Percentiles rank a stretch among this genome's conserved stretches.
These are phyloP conservation scores for Hirtodrosophila alboralis DNA, from an alignment of 2,888 invertebrate genomes.

Conservation along the genomic window DNA sequence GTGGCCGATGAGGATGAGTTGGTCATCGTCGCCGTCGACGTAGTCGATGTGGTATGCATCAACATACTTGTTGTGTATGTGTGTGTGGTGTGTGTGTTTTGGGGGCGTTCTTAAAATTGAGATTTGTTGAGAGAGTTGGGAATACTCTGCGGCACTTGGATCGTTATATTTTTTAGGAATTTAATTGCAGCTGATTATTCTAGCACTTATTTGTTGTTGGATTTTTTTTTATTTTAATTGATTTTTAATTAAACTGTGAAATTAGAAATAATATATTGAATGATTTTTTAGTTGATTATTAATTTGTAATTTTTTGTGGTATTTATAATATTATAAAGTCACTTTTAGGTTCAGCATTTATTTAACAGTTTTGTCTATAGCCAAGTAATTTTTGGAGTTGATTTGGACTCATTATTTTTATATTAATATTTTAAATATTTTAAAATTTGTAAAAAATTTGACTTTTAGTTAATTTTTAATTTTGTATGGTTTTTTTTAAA, in stretches of 20 bases:
- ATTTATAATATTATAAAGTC: neutral
- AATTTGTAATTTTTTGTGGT: neutral
- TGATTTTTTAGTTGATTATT: slow-evolving; percentile 7
- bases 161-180: slow-evolving; percentile 18
- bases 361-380: neutral
- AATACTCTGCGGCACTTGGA: slow-evolving; percentile 23
- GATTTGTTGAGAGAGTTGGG: slow-evolving; percentile 22
- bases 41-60: slow-evolving; percentile 68
- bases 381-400: too few species aligned
- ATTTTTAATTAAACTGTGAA: slow-evolving; percentile 40
- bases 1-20: slow-evolving; percentile 77
- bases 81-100: slow-evolving; percentile 9
- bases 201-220: slow-evolving; percentile 32
- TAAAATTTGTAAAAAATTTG: too few species aligned
- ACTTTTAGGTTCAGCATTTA: neutral
- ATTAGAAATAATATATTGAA: slow-evolving; percentile 16
- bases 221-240: slow-evolving; percentile 9
- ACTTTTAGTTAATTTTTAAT: too few species aligned
- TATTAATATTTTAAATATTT: too few species aligned
- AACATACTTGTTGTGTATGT: slow-evolving; percentile 42
- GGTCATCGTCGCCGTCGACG: slow-evolving; percentile 75
- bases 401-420: too few species aligned
- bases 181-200: slow-evolving; percentile 34
- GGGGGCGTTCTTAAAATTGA: slow-evolving; percentile 20
- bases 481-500: too few species aligned